phyloP scores from a whole-genome alignment of 2,113 vertebrate genomes.

The Pyrgilauda ruficollis region DNA sequence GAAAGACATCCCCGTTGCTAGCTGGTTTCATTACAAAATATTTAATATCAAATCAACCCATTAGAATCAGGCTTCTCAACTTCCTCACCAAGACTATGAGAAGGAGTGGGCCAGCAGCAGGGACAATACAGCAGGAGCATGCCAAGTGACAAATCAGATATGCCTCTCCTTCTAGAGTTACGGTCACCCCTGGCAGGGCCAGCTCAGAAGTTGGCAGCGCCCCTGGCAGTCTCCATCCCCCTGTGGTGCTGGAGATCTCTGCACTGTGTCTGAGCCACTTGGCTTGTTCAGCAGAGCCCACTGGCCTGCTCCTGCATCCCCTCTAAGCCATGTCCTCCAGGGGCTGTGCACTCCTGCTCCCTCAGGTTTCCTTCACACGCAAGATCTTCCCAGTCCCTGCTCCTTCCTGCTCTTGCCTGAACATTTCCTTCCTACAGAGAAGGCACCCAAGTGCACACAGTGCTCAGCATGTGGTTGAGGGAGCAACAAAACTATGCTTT shows the following conservation, averaged over 20 bases:
- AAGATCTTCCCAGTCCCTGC: not conserved
- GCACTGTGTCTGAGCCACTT: not conserved
- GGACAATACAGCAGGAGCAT: not conserved
- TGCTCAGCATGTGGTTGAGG: rapidly evolving
- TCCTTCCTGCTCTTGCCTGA: not conserved
- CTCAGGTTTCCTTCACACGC: rapidly evolving
- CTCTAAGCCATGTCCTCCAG: not conserved
- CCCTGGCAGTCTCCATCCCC: not conserved
- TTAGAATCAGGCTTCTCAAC: not conserved
- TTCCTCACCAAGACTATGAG: not conserved
- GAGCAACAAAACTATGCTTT: rapidly evolving
- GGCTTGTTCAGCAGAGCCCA: not conserved
- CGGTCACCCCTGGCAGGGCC: not conserved
- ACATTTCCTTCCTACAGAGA: not conserved
- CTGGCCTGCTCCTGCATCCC: not conserved
- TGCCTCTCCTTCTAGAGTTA: not conserved
- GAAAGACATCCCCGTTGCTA: not conserved
- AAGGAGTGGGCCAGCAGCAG: not conserved
- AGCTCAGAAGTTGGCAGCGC: not conserved
- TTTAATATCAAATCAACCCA: not conserved
- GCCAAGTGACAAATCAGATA: conserved; percentile 28
- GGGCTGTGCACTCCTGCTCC: not conserved
- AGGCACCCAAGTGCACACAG: not conserved
- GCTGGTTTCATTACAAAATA: not conserved
- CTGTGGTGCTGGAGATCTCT: not conserved